Evolutionary conservation across 1,140 invertebrate species (phyloP), one percentile per base, ranked within the genome.

Genomic region (Mamestra configurata): DNA sequence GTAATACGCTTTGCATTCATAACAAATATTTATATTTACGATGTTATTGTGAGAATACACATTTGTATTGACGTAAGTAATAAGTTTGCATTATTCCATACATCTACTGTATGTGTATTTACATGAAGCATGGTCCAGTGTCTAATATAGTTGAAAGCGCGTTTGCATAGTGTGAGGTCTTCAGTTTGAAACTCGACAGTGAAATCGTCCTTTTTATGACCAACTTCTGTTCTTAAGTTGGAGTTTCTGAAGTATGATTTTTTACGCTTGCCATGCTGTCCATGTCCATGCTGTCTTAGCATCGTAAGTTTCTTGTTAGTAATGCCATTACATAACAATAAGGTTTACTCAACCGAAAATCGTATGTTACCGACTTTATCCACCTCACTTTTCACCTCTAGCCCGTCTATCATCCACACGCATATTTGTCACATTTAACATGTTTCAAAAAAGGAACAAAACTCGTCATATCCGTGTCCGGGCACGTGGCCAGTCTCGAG

Each of bases 401-500:
- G 43, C 11, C 15, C 37, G 20, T 55, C 35, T 46, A 49, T 70
- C 37, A 70, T n/a, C 66, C 15, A 61, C 24, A 20, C 43, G 22
- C 18, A 77, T 51, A 59, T 66, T 49, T 55, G 64, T 55, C 76
- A 79, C 64, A 68, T 64, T 68, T 46, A 40, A 66, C 66, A 70
- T 40, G 66, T 43, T 64, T 70, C 40, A 76, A 79, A 82, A 59
- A 66, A 55, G 43, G 31, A 75, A 70, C 37, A 68, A 73, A 75
- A 46, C 40, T 27, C 40, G 20, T 35, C 35, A 20, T 73, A 68
- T 77, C 79, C 81, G 51, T 89, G 88, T 92, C 88, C 86, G 80
- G 89, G 88, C 92, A 92, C 90, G 88, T 88, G 92, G 61, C 49
- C 53, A 64, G 64, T 75, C 46, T 71, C 15, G 66, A 57, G n/a